These are phyloP conservation scores for Neotragus pygmaeus DNA, from an alignment of 2,113 vertebrate species.

Conservation along the genomic window DNA sequence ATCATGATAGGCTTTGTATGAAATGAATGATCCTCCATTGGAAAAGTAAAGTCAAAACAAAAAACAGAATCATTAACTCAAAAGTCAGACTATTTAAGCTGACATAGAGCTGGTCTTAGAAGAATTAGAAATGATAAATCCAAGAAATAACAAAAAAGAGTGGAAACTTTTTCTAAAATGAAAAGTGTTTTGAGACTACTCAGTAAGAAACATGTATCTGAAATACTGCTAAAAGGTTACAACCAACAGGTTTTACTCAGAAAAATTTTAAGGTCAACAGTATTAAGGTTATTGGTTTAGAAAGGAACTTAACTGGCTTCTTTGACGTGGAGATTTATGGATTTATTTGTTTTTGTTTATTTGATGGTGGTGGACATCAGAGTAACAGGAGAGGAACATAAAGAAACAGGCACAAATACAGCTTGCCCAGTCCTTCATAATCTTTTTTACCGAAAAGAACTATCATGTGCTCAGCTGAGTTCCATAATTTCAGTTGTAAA, in stretches of 20 bases:
- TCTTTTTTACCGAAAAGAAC: background rate
- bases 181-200: background rate
- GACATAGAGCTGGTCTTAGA: background rate
- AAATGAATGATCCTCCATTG: background rate
- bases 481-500: background rate
- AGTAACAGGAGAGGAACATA: background rate
- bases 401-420: background rate
- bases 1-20: background rate
- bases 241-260: background rate
- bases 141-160: background rate
- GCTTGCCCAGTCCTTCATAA: background rate
- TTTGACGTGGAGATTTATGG: background rate
- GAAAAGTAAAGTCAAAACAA: background rate
- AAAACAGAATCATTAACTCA: background rate
- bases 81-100: slow-evolving; percentile 9
- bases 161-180: background rate
- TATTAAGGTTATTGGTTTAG: background rate
- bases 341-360: background rate
- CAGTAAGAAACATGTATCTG: background rate
- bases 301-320: background rate
- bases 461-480: background rate
- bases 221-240: background rate
- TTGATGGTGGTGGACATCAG: background rate
- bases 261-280: background rate
- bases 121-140: background rate